These are phyloP conservation scores for Synanthedon formicaeformis DNA, from an alignment of 2,888 invertebrate species.

Conservation along the genomic window DNA sequence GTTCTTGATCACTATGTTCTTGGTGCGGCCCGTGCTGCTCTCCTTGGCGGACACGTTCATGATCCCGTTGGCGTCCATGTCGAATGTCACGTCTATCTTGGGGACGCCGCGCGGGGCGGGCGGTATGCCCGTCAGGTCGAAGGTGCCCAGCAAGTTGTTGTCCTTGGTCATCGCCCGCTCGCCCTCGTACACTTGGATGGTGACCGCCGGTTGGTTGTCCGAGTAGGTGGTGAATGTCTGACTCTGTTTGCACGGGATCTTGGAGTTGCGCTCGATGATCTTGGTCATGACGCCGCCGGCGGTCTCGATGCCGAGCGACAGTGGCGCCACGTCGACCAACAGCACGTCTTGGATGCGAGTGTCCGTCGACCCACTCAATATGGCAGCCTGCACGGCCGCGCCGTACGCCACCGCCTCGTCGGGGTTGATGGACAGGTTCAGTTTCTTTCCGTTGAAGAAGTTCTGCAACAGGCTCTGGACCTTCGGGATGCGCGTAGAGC, in stretches of 20 bases:
- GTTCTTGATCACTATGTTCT: constrained; percentile 78
- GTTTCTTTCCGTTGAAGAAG: constrained; percentile 73
- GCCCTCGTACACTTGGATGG: constrained; percentile 74
- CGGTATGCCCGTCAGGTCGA: constrained; percentile 71
- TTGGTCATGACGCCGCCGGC: constrained; percentile 77
- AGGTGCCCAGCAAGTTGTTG: constrained; percentile 70
- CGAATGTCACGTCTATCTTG: constrained; percentile 73
- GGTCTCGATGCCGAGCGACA: constrained; percentile 76
- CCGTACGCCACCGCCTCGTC: constrained; percentile 80
- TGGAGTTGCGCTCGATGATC: constrained; percentile 72
- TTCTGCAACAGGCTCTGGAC: constrained; percentile 75
- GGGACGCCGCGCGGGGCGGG: constrained; percentile 72
- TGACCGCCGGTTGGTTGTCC: constrained; percentile 77
- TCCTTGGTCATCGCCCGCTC: constrained; percentile 78
- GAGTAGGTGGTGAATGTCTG: constrained; percentile 77
- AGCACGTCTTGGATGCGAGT: constrained; percentile 70
- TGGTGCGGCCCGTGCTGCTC: constrained; percentile 66
- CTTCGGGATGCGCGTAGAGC: constrained; percentile 77
- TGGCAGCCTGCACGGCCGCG: constrained; percentile 74
- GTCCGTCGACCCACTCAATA: constrained; percentile 74
- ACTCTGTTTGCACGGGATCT: constrained; percentile 73
- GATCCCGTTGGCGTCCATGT: constrained; percentile 74
- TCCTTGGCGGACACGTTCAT: constrained; percentile 79
- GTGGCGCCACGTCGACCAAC: constrained; percentile 56
- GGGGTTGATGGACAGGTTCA: constrained; percentile 76